Evolutionary conservation across 2,797 vertebrate genomes (phyloP).

Genomic region (Enteromius anoplus): DNA sequence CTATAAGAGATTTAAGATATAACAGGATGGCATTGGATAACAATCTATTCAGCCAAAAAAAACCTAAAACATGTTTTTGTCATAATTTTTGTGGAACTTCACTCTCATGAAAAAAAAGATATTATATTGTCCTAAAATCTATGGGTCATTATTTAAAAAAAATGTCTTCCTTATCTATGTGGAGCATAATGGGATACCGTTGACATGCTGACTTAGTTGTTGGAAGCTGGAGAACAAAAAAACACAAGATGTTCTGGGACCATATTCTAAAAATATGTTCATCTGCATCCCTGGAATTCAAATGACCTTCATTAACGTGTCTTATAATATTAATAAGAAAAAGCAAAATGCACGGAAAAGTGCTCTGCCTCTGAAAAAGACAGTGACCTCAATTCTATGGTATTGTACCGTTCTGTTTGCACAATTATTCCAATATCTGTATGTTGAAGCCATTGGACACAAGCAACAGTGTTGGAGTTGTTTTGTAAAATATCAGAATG

Average conservation of each 20-base stretch:
- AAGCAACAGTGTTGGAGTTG: not conserved
- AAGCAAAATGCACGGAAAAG: constrained; percentile 26
- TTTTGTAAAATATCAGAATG: not conserved
- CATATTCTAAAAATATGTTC: constrained; percentile 45
- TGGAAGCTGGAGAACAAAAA: constrained; percentile 6
- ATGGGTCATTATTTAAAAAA: not conserved
- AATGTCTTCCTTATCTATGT: not conserved
- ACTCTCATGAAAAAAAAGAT: not conserved
- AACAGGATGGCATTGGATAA: not conserved
- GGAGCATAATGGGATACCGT: not conserved
- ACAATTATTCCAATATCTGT: not conserved
- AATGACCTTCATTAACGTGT: constrained; percentile 60
- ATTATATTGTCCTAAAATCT: not conserved
- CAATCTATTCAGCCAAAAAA: not conserved
- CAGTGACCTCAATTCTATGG: not conserved
- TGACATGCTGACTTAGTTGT: constrained; percentile 5
- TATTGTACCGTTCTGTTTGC: not conserved
- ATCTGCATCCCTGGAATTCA: constrained; percentile 45
- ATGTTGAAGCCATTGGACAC: not conserved
- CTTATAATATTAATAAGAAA: constrained; percentile 65
- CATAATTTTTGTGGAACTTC: not conserved
- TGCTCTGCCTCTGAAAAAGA: not conserved
- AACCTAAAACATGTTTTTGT: not conserved
- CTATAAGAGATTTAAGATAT: not conserved
- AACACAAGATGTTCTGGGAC: constrained; percentile 40